A percentile compares a stretch with the other conserved stretches of the same genome.
These are phyloP conservation scores for Leptobrachium leishanense DNA, from an alignment of 2,113 vertebrate genomes.

Conservation along the genomic window DNA sequence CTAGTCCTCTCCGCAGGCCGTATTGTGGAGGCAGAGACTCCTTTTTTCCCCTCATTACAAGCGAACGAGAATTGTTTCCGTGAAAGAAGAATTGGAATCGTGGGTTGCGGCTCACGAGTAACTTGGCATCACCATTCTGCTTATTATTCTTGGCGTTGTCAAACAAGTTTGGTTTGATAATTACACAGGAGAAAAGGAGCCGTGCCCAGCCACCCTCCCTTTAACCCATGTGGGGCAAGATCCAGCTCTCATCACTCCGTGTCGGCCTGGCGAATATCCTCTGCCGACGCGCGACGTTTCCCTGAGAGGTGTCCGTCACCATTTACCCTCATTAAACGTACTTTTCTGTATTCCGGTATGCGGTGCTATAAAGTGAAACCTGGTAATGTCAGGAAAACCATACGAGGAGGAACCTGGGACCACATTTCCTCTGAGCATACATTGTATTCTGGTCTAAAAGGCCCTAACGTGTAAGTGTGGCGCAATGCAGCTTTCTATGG, in stretches of 20 bases:
- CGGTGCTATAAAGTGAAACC: background rate
- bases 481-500: too few species aligned
- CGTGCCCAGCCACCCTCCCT: slow-evolving; percentile 36
- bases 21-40: too few species aligned
- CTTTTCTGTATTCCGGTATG: background rate
- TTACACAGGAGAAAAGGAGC: slow-evolving; percentile 35
- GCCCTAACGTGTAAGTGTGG: too few species aligned
- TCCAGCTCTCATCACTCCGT: background rate
- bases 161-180: slow-evolving; percentile 48
- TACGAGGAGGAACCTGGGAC: too few species aligned
- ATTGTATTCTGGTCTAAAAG: too few species aligned
- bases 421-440: too few species aligned
- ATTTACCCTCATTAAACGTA: background rate
- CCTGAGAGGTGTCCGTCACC: background rate
- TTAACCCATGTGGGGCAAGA: slow-evolving; percentile 23
- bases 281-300: background rate
- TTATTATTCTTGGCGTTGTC: slow-evolving; percentile 49
- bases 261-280: background rate
- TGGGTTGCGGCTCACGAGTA: slow-evolving; percentile 13
- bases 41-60: too few species aligned
- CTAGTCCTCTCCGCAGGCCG: too few species aligned
- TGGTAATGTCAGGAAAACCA: background rate
- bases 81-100: slow-evolving; percentile 8
- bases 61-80: slow-evolving; percentile 28
- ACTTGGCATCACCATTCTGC: slow-evolving; percentile 34